Conservation (phyloP, 2,113 vertebrate species). For the Indri indri region DNA sequence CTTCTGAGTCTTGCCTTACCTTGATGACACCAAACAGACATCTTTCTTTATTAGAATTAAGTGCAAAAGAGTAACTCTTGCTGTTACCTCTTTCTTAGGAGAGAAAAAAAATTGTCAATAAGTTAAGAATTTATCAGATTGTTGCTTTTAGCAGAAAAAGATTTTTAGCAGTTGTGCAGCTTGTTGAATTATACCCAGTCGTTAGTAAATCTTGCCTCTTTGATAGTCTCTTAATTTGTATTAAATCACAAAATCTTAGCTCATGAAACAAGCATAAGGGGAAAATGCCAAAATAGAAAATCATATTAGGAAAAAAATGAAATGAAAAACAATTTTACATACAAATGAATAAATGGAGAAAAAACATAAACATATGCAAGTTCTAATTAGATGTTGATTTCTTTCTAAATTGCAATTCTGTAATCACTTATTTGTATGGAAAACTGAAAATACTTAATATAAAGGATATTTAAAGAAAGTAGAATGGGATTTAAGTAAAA, state of each 20-base stretch:
- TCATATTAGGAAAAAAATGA: neutral
- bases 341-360: slow-evolving; percentile 29
- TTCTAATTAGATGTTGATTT: slow-evolving; percentile 53
- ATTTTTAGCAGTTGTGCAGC: neutral
- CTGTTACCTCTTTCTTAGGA: neutral
- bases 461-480: neutral
- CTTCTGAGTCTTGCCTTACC: neutral
- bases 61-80: neutral
- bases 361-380: slow-evolving; percentile 55
- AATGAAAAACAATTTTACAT: slow-evolving; percentile 50
- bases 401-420: slow-evolving; percentile 19
- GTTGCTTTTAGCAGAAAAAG: neutral
- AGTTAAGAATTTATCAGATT: neutral
- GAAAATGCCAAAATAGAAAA: slow-evolving; percentile 41
- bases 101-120: neutral
- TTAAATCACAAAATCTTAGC: slow-evolving; percentile 32
- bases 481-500: neutral
- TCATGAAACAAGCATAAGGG: slow-evolving; percentile 41
- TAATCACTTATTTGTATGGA: neutral
- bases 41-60: neutral
- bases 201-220: neutral
- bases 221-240: slow-evolving; percentile 36
- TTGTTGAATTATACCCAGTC: neutral
- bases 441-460: slow-evolving; percentile 44
- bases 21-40: neutral